These are phyloP conservation scores for Orthosia incerta DNA, from an alignment of 2,888 invertebrate genomes.

Conservation along the genomic window DNA sequence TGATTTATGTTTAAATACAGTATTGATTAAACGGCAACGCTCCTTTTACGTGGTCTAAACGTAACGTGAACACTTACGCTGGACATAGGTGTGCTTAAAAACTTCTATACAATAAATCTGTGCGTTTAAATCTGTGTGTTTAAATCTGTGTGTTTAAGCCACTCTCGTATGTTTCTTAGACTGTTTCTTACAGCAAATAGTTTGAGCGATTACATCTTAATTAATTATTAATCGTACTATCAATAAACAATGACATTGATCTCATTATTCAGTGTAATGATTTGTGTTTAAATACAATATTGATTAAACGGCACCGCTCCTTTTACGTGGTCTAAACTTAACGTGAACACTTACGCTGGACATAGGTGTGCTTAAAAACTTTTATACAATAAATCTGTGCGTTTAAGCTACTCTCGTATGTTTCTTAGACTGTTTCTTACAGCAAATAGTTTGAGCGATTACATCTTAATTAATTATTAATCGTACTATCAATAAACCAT, in stretches of 20 bases:
- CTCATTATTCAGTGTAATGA: background rate
- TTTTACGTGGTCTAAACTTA: too few species aligned
- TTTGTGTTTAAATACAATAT: background rate
- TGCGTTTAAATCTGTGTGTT: too few species aligned
- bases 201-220: background rate
- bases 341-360: too few species aligned
- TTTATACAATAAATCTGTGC: background rate
- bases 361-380: too few species aligned
- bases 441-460: background rate
- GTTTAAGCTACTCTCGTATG: background rate
- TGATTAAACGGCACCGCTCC: constrained; percentile 5
- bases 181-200: background rate
- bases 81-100: too few species aligned
- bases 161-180: background rate
- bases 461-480: background rate
- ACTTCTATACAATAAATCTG: background rate
- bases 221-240: background rate
- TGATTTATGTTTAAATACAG: background rate
- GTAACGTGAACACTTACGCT: too few species aligned
- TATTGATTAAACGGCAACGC: constrained; percentile 15
- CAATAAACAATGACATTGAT: background rate
- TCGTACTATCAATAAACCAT: too few species aligned
- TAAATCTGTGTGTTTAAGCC: background rate
- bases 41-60: too few species aligned
- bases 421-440: background rate